A percentile compares a stretch with the other conserved stretches of the same genome.
Evolutionary conservation across 2,888 invertebrate genomes (phyloP).

Genomic region (Drosophila tripunctata): DNA sequence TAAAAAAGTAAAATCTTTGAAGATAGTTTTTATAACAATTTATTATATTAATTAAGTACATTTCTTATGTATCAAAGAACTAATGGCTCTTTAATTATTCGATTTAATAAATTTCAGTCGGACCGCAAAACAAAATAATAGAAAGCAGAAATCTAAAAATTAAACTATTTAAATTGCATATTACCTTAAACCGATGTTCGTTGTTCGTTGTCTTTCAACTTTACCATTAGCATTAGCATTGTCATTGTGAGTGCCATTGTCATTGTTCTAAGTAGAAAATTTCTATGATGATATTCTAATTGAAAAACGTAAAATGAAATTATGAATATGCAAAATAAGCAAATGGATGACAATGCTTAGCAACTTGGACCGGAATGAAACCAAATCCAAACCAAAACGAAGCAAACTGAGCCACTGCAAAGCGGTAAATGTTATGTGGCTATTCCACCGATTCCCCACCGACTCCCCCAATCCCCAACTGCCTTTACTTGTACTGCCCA

Average conservation of each 20-base stretch:
- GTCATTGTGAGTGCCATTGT: slow-evolving; percentile 35
- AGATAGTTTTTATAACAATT: too few species aligned
- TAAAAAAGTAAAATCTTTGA: too few species aligned
- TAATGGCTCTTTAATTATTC: neutral
- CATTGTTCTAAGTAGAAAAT: slow-evolving; percentile 66
- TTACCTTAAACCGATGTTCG: slow-evolving; percentile 20
- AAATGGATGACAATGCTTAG: slow-evolving; percentile 80
- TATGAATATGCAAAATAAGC: slow-evolving; percentile 81
- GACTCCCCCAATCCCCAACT: neutral
- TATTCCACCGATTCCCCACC: neutral
- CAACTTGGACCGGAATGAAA: slow-evolving; percentile 55
- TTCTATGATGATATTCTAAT: slow-evolving; percentile 78
- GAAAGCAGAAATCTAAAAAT: neutral
- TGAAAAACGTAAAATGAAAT: slow-evolving; percentile 80
- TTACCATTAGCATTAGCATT: slow-evolving; percentile 17
- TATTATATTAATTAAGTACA: too few species aligned
- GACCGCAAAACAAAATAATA: too few species aligned
- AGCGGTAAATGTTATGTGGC: slow-evolving; percentile 68
- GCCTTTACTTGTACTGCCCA: slow-evolving; percentile 23
- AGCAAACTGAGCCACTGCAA: slow-evolving; percentile 46
- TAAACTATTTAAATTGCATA: slow-evolving; percentile 18
- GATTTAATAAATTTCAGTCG: neutral
- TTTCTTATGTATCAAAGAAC: too few species aligned
- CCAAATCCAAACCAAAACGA: slow-evolving; percentile 14
- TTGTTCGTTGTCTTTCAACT: slow-evolving; percentile 25